A percentile compares a stretch with the other conserved stretches of the same genome.
Evolutionary conservation across 1,140 invertebrate genomes (phyloP).

Genomic region (Drusus annulatus): DNA sequence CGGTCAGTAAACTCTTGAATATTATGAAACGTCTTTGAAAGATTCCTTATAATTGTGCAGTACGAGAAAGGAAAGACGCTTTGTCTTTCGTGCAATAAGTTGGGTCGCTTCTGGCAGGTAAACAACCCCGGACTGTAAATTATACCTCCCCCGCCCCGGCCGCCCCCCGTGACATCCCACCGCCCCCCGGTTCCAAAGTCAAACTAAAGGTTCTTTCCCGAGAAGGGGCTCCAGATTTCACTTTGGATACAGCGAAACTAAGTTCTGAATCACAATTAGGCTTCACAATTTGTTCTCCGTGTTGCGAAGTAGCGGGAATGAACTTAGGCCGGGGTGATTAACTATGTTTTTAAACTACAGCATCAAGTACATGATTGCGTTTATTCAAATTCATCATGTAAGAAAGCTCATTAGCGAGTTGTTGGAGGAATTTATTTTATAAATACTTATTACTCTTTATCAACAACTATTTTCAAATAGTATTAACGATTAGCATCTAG

Average conservation of each 20-base stretch:
- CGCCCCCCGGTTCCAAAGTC: slow-evolving; percentile 20
- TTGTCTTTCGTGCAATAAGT: slow-evolving; percentile 43
- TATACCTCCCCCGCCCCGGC: background rate
- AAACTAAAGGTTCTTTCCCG: slow-evolving; percentile 38
- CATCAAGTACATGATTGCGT: no score
- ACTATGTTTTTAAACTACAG: no score
- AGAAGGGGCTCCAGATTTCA: slow-evolving; percentile 32
- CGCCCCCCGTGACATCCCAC: background rate
- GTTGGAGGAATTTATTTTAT: no score
- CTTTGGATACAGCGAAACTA: slow-evolving; percentile 36
- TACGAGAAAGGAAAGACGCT: slow-evolving; percentile 22
- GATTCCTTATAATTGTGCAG: slow-evolving; percentile 36
- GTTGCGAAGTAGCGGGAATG: slow-evolving; percentile 7
- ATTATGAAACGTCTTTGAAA: slow-evolving; percentile 38
- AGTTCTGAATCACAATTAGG: slow-evolving; percentile 39
- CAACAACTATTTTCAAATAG: no score
- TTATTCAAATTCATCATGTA: no score
- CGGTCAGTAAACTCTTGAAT: slow-evolving; percentile 13
- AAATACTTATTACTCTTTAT: no score
- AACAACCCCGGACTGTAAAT: slow-evolving; percentile 23
- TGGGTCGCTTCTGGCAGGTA: slow-evolving; percentile 34
- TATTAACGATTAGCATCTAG: no score
- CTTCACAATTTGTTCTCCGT: slow-evolving; percentile 30
- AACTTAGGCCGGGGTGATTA: no score
- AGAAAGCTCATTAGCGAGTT: no score